Base-by-base conservation (phyloP, 2,797 vertebrate genomes). In the Tapera naevia region DNA sequence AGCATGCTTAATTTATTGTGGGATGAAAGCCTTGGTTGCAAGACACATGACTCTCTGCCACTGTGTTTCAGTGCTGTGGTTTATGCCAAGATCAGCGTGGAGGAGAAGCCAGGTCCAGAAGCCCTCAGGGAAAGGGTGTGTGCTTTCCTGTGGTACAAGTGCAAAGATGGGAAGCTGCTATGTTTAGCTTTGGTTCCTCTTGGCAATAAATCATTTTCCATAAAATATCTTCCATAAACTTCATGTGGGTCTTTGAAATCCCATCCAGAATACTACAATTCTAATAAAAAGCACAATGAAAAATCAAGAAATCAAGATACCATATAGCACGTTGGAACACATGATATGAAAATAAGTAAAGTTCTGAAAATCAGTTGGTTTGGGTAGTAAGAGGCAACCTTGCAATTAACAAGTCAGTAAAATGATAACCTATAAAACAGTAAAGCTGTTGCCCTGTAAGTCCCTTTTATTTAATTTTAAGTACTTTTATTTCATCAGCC, bases 131-230 rank as follows among this genome's bases (percentile, higher is more conserved):
- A 66, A 93, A 91, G 85, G 72, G 53, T 64, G 91, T 83, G 79
- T 1, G 0, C 61, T 65, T 94, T 71, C n/a, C 76, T 88, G 73
- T 2, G 2, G n/a, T 76, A 73, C 12, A 4, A 33, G 41, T 25
- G 76, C 67, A 81, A 83, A 73, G 83, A 50, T 71, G 80, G 82
- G 83, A 90, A 70, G 83, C 76, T 91, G n/a, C 80, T 95, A 57
- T 60, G 60, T 81, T 95, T 95, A 93, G n/a, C 60, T 84, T 88
- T 51, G 39, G 41, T 75, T 95, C 90, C 74, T 94, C 25, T 73
- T 81, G 56, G 71, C 56, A 84, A 56, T 90, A 82, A 86, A 94
- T 70, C 1, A 8, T 72, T 84, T 86, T 84, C 66, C 23, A 0
- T 86, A 72, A 89, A 69, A 18, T 50, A 56, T 32, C 13, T 72